Evolutionary conservation across 2,113 vertebrate genomes (phyloP), one percentile per base, ranked within the genome.

Genomic region (Vimba vimba): DNA sequence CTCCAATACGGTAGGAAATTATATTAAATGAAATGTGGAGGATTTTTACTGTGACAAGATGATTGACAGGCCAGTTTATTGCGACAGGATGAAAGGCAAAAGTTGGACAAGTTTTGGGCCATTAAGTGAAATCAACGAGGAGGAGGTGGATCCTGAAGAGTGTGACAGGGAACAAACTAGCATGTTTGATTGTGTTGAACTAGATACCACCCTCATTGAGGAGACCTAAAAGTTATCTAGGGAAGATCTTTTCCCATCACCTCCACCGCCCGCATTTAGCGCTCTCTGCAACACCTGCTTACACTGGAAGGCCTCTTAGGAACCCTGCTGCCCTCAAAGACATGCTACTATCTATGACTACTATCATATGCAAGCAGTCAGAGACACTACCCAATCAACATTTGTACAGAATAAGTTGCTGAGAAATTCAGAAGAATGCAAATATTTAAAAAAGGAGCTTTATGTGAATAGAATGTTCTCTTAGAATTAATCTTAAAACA

Each of bases 151-250:
- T 0, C 89, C 73, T 0, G 90, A 39, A 21, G 76, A 88, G 50
- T 47, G 27, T 27, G 27, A 27, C 27, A 27, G 27, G 27, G 27
- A 27, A 27, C 27, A 27, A 27, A n/a, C n/a, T n/a, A n/a, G 27
- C 27, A 93, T 97, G 52, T 97, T 97, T 84, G 96, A 96, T 88
- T 96, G 96, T 92, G 95, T 95, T 91, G 97, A 96, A 94, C 94
- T 97, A 84, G 96, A 96, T 92, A 92, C 97, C 92, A 96, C 96
- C 90, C 93, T 96, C 86, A 96, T 97, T 90, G 95, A 97, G 91
- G 97, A 97, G 92, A 97, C 97, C 94, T 96, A 94, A 95, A 92
- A 86, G 23, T 52, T 47, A 77, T 57, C 45, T 59, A 45, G 75
- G 75, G 47, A 69, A 93, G 91, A 90, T 66, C 90, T 93, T 81